Evolutionary conservation across 1,140 invertebrate genomes (phyloP).

Genomic region (Drosophila suzukii): DNA sequence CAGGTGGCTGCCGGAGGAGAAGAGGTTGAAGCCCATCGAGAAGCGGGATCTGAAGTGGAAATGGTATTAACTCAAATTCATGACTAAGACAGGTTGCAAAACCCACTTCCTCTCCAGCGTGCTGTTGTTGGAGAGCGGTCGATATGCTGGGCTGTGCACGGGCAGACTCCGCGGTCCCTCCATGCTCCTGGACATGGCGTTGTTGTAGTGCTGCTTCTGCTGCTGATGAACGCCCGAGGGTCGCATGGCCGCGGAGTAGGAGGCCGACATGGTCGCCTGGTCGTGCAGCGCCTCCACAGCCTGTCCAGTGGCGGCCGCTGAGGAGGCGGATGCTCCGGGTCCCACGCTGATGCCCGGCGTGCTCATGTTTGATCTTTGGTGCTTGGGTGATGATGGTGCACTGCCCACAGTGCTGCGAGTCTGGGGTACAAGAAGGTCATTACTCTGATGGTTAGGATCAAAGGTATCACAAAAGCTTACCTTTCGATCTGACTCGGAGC

Average conservation of each 20-base stretch:
- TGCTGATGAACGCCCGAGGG: conserved; percentile 62
- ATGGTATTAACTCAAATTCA: too few species aligned
- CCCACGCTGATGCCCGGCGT: conserved; percentile 77
- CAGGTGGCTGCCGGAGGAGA: conserved; percentile 84
- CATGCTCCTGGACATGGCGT: conserved; percentile 86
- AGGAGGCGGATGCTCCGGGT: conserved; percentile 56
- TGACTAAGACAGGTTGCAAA: not conserved
- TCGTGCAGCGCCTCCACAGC: conserved; percentile 78
- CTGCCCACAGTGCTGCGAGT: conserved; percentile 85
- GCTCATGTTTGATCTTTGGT: conserved; percentile 85
- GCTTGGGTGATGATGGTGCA: conserved; percentile 88
- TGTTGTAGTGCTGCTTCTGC: conserved; percentile 62
- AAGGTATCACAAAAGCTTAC: conserved; percentile 11
- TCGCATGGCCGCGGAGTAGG: conserved; percentile 69
- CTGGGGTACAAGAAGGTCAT: conserved; percentile 18
- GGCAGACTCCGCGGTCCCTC: conserved; percentile 86
- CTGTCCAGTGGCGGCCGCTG: conserved; percentile 53
- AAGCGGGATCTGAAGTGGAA: conserved; percentile 81
- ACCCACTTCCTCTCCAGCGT: conserved; percentile 86
- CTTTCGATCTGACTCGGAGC: conserved; percentile 85
- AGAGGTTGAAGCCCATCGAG: conserved; percentile 84
- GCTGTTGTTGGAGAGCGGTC: conserved; percentile 84
- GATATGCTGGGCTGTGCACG: conserved; percentile 81
- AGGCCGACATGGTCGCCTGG: conserved; percentile 73
- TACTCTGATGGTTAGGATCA: not conserved